Evolutionary conservation across 2,888 invertebrate species (phyloP), one percentile per base, ranked within the genome.

Genomic region (Gymnocheta viridis): DNA sequence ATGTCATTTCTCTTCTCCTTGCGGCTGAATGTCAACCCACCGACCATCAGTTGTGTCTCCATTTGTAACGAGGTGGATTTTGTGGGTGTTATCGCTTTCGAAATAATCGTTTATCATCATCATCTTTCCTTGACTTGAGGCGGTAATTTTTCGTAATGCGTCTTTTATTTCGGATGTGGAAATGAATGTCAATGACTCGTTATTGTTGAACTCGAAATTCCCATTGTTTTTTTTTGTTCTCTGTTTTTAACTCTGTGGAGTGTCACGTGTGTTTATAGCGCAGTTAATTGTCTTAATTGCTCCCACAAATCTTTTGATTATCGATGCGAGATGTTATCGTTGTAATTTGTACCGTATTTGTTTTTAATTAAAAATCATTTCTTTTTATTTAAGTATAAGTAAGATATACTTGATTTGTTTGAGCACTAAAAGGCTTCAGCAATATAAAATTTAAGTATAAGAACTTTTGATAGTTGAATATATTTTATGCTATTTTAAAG

Each of bases 221-320:
- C 24, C 60, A 44, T 58, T 79, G 56, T 56, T 14, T 56, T 56
- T 44, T 24, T 24, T 22, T n/a, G 2, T 19, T 32, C 17, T 35
- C 17, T 0, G n/a, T 3, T 49, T 54, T 64, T 44, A 51, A 35
- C 51, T 67, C 3, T 66, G 47, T 69, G 47, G 7, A 56, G 56
- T 56, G 84, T 51, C 84, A 81, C 84, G 84, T 84, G 84, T 69
- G 67, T 73, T 69, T 77, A 84, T 77, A 70, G 67, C 80, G 66
- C 80, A 81, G 81, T 84, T 84, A 80, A 84, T 84, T 84, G 81
- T 77, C 72, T 72, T 58, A 84, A 81, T 84, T 74, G 72, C 77
- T 67, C 67, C 80, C 72, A 72, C 67, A 73, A 67, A 76, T 62
- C 35, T 32, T 27, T 74, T 69, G 74, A 35, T 54, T 69, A 76